Evolutionary conservation across 2,113 vertebrate species (phyloP), one percentile per base, ranked within the genome.

Genomic region (Tachycineta bicolor): DNA sequence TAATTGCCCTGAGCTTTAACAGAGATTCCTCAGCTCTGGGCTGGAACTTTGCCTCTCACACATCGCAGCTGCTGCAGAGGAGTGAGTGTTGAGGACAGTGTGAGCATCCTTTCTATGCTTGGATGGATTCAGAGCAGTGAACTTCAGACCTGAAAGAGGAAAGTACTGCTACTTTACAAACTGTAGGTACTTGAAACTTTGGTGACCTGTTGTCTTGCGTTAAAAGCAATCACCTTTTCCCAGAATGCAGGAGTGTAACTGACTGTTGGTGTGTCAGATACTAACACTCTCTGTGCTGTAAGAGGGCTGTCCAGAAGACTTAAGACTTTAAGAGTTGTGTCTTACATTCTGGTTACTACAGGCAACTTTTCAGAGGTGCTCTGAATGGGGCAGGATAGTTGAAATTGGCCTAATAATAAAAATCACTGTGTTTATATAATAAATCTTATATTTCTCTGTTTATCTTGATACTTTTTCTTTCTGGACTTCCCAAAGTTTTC

Each of bases 141-240:
- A 37, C 5, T n/a, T 44, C 0, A 0, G 5, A 23, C 28, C 68
- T 63, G 23, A 60, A 50, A 59, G 28, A 52, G 21, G 64, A 60
- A 73, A 69, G 12, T 26, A 3, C 2, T 1, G 2, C 1, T 39
- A 1, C 52, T 86, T 73, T 49, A 64, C 37, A 39, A 31, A 29
- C 12, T 47, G 17, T 5, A 19, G 26, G 4, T 50, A 14, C 14
- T 21, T n/a, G 47, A 52, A 53, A 24, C 23, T n/a, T 34, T 20
- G 26, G n/a, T 69, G 47, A 5, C 8, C 34, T 37, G 17, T 22
- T 73, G 39, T n/a, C 20, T 25, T 31, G 3, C 4, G 18, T 43
- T 31, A 18, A 69, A 80, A 73, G 16, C 41, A 50, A 26, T 39
- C 10, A 28, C 18, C 8, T 24, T 34, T 44, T 80, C 53, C 43